Evolutionary conservation across 2,888 invertebrate genomes (phyloP).

Genomic region (Drosophila greeni): DNA sequence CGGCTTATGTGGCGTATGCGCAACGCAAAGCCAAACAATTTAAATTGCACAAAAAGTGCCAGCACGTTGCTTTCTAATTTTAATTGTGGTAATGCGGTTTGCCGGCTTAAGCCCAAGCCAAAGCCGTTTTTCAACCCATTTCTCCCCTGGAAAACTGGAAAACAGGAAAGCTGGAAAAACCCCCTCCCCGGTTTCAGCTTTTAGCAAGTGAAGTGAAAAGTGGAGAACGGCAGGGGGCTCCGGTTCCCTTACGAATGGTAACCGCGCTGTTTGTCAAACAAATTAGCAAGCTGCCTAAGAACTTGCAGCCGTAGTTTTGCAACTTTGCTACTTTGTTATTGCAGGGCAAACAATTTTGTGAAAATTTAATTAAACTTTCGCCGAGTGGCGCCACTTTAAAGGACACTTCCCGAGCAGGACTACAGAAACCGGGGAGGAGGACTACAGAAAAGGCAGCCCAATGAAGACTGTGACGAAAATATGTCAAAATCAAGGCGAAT

Average conservation of each 20-base stretch:
- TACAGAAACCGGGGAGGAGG: background rate
- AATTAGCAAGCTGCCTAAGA: constrained; percentile 64
- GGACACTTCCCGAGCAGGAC: constrained; percentile 19
- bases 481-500: constrained; percentile 46
- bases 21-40: constrained; percentile 51
- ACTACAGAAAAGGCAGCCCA: background rate
- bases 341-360: constrained; percentile 52
- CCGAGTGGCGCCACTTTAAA: constrained; percentile 40
- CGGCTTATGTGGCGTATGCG: constrained; percentile 57
- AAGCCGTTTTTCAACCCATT: constrained; percentile 11
- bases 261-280: constrained; percentile 62
- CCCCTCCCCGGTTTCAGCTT: background rate
- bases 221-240: constrained; percentile 1
- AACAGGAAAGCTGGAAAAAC: background rate
- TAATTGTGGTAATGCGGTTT: constrained; percentile 49
- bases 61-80: constrained; percentile 45
- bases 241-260: constrained; percentile 33
- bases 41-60: constrained; percentile 54
- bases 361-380: constrained; percentile 63
- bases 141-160: background rate
- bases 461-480: constrained; percentile 43
- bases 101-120: constrained; percentile 34
- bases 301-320: constrained; percentile 46
- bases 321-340: constrained; percentile 59
- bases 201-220: constrained; percentile 29